Evolutionary conservation across 37 sponge, comb jelly and placozoan species (phyloP).

Genomic region (Haliclona indistincta): DNA sequence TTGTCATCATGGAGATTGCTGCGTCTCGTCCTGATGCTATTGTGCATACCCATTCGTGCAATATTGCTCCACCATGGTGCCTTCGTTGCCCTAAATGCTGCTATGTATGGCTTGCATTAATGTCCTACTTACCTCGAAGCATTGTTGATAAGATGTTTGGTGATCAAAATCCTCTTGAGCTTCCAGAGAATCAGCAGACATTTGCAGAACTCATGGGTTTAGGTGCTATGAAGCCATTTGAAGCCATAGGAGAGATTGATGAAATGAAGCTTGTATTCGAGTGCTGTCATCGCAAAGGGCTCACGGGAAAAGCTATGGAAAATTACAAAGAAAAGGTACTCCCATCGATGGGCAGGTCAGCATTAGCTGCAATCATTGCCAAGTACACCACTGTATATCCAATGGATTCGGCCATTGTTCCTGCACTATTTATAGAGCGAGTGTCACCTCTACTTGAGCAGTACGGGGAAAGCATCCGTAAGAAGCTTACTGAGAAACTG

Average conservation of each 20-base stretch:
- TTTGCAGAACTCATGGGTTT: constrained; percentile 17
- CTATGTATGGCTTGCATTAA: constrained; percentile 37
- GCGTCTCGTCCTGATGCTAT: neutral
- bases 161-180: constrained; percentile 19
- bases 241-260: constrained; percentile 30
- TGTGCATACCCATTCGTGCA: constrained; percentile 16
- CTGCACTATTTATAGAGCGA: too few species aligned
- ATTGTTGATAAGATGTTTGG: constrained; percentile 13
- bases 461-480: too few species aligned
- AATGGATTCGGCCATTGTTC: too few species aligned
- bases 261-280: constrained; percentile 24
- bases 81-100: constrained; percentile 34
- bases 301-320: constrained; percentile 26
- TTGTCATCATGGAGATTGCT: constrained; percentile 3
- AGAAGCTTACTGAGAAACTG: too few species aligned
- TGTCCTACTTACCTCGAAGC: constrained; percentile 11
- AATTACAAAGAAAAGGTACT: constrained; percentile 8
- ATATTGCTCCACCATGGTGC: constrained; percentile 15
- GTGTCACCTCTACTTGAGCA: too few species aligned
- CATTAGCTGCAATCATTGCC: too few species aligned
- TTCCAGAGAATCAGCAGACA: neutral
- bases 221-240: constrained; percentile 17
- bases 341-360: too few species aligned
- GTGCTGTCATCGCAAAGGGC: too few species aligned
- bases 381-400: too few species aligned